Base-by-base conservation (phyloP, 2,888 invertebrate genomes). In the Ornithoptera priamus region DNA sequence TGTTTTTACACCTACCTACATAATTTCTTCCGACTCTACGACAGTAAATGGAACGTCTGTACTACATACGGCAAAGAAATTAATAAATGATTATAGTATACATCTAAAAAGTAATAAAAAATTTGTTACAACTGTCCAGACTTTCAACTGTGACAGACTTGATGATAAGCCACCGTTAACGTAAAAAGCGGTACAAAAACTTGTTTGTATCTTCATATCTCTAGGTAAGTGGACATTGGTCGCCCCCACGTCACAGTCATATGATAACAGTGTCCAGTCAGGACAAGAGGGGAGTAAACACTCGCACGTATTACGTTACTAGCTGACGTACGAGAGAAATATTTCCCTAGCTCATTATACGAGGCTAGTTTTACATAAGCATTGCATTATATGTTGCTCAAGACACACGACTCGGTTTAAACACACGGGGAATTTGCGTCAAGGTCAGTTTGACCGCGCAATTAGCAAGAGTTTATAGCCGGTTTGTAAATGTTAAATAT, bases 401-500 rank as follows among this genome's bases (percentile, higher is more conserved):
- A 67, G 67, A 67, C 64, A 63, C 62, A 62, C 61, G 50, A 62
- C 62, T 66, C 70, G 62, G 62, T 62, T 58, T 50, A 56, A 50
- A 59, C 66, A 59, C 69, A 65, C 62, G 59, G 53, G 50, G 66
- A 59, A 70, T 67, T 63, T 39, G 59, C 67, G 70, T 46, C 67
- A 70, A 70, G 70, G 70, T 70, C 64, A 61, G 39, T 15, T 46
- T 64, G 63, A 64, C 74, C 80, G 75, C 74, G 77, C 79, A 83
- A 87, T 86, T 86, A 86, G 81, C 84, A 82, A 83, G 80, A 81
- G 81, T 81, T 82, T 57, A 58, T 30, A 58, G 57, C 36, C 18
- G 65, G 36, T 65, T 65, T 65, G 65, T 64, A 65, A 65, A 57
- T 65, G 57, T 57, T 57, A 57, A 63, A 57, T 50, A 39, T 39